A percentile compares a stretch with the other conserved stretches of the same genome.
These are phyloP conservation scores for Paraescarpia echinospica DNA, from an alignment of 1,140 invertebrate genomes.

Conservation along the genomic window DNA sequence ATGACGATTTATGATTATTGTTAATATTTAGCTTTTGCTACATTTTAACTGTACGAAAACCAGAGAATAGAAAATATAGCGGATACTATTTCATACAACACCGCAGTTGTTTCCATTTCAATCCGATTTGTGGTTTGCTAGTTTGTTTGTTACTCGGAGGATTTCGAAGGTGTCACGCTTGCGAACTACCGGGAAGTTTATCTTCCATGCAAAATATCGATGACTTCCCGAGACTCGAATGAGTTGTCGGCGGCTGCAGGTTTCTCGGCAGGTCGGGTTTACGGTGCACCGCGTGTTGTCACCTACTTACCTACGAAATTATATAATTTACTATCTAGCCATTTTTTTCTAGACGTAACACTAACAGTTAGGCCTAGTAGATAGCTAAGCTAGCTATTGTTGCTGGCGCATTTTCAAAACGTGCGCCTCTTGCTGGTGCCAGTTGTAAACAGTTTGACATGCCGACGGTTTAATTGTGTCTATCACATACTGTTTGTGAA, in stretches of 20 bases:
- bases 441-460: background rate
- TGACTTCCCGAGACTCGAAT: background rate
- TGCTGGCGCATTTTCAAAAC: background rate
- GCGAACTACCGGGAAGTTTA: background rate
- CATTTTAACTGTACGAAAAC: no score
- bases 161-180: background rate
- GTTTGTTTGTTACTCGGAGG: background rate
- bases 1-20: background rate
- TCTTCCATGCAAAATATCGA: conserved; percentile 1
- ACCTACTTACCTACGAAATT: background rate
- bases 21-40: background rate
- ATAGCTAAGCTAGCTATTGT: background rate
- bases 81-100: background rate
- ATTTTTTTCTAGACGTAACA: no score
- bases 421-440: background rate
- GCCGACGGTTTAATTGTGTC: background rate
- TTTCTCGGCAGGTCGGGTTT: background rate
- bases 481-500: background rate
- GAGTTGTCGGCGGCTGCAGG: background rate
- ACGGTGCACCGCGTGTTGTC: background rate
- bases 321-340: no score
- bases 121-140: background rate
- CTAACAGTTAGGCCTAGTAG: no score
- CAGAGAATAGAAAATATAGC: background rate
- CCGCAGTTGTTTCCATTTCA: background rate